Percentiles rank a stretch among this genome's conserved stretches.
Evolutionary conservation across 2,797 vertebrate species (phyloP).

Genomic region (Sebastes steindachneri): DNA sequence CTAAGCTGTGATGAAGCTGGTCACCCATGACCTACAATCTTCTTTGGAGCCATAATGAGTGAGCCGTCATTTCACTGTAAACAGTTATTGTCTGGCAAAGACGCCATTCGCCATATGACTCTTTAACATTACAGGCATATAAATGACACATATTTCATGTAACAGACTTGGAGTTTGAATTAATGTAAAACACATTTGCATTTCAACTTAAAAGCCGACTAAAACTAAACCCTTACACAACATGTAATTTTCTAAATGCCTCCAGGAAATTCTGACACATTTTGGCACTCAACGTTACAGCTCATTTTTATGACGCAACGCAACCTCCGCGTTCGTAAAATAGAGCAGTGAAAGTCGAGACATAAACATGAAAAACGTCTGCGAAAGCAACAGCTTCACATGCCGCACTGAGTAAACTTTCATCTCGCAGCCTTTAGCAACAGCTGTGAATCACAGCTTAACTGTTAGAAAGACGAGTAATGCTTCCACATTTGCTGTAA

Average conservation of each 20-base stretch:
- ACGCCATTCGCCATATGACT: slow-evolving; percentile 23
- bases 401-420: slow-evolving; percentile 9
- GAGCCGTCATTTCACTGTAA: slow-evolving; percentile 30
- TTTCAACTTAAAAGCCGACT: not conserved
- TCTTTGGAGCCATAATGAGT: slow-evolving; percentile 36
- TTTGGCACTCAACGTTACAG: slow-evolving; percentile 22
- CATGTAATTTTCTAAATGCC: slow-evolving; percentile 8
- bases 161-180: not conserved
- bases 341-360: slow-evolving; percentile 12
- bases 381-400: slow-evolving; percentile 14
- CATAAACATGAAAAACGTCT: slow-evolving; percentile 31
- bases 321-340: slow-evolving; percentile 5
- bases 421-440: slow-evolving; percentile 23
- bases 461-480: slow-evolving; percentile 20
- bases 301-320: slow-evolving; percentile 26
- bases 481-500: slow-evolving; percentile 30
- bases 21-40: slow-evolving; percentile 60
- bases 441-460: slow-evolving; percentile 50
- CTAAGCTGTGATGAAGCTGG: slow-evolving; percentile 63
- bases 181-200: not conserved
- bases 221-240: not conserved
- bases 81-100: slow-evolving; percentile 39
- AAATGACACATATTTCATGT: not conserved
- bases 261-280: slow-evolving; percentile 8
- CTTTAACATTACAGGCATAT: not conserved